Percentiles rank a stretch among this genome's conserved stretches.
Conservation (phyloP, 2,888 invertebrate genomes). For the Stomorhina lunata region DNA sequence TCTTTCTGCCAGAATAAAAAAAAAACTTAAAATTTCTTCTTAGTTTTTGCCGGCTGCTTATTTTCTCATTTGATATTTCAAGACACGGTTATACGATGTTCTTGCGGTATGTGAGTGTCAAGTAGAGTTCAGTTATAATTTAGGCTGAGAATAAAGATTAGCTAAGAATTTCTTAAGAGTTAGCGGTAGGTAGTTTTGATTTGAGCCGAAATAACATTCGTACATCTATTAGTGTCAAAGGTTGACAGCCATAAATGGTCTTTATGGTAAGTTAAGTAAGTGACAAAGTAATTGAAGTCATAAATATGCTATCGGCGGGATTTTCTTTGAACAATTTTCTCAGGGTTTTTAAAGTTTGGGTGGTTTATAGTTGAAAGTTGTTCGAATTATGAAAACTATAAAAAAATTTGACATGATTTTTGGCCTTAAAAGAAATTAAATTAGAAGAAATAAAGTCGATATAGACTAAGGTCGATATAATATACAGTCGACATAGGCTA, state of each 20-base stretch:
- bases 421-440: no score
- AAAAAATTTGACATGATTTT: no score
- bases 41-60: background rate
- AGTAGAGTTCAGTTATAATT: conserved; percentile 36
- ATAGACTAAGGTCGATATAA: no score
- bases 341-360: no score
- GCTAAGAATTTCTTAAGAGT: conserved; percentile 5
- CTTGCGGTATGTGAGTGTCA: conserved; percentile 50
- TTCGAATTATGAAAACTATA: no score
- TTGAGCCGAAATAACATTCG: conserved; percentile 13
- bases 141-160: conserved; percentile 15
- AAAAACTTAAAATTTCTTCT: background rate
- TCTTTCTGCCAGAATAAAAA: background rate
- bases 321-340: no score
- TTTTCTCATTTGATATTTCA: conserved; percentile 24
- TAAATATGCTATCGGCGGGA: no score
- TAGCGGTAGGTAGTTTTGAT: conserved; percentile 9
- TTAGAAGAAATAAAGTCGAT: no score
- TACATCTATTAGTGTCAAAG: conserved; percentile 37
- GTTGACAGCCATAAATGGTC: conserved; percentile 18
- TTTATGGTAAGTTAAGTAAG: background rate
- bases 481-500: no score
- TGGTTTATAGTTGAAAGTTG: no score
- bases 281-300: background rate
- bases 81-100: conserved; percentile 37